Conservation (phyloP, 2,888 invertebrate genomes). For the Neocrepidodera transversa region DNA sequence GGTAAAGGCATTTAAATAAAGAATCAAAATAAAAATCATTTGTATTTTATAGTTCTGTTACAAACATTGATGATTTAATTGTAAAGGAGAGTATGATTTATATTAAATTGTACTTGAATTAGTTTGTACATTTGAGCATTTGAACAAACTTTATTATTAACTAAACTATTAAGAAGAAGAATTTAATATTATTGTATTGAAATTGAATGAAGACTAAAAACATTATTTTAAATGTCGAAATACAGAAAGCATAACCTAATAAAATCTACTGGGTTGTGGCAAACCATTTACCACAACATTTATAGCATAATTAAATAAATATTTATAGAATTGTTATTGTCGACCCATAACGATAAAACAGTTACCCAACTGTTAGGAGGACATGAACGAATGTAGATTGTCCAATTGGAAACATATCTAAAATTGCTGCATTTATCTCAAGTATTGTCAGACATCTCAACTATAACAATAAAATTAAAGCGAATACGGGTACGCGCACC, state of each 20-base stretch:
- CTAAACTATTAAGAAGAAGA: no score
- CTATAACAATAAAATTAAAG: slow-evolving; percentile 54
- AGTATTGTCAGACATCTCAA: slow-evolving; percentile 53
- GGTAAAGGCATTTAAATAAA: neutral
- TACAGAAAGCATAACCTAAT: neutral
- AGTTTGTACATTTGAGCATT: no score
- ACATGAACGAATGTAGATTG: slow-evolving; percentile 49
- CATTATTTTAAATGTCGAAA: slow-evolving; percentile 1
- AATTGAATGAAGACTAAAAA: neutral
- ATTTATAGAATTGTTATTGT: slow-evolving; percentile 40
- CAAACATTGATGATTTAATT: no score
- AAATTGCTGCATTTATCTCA: slow-evolving; percentile 55
- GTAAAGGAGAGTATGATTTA: no score
- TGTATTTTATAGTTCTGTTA: no score
- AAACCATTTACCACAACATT: slow-evolving; percentile 24
- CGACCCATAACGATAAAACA: slow-evolving; percentile 39
- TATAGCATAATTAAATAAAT: slow-evolving; percentile 31
- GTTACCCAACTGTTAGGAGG: slow-evolving; percentile 45
- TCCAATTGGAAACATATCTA: slow-evolving; percentile 53
- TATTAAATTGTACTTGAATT: no score
- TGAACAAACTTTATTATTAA: no score
- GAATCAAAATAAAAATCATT: no score
- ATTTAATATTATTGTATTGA: no score
- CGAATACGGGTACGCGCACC: slow-evolving; percentile 47
- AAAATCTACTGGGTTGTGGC: slow-evolving; percentile 11